Conservation (phyloP, 2,113 vertebrate genomes). For the Anolis carolinensis region DNA sequence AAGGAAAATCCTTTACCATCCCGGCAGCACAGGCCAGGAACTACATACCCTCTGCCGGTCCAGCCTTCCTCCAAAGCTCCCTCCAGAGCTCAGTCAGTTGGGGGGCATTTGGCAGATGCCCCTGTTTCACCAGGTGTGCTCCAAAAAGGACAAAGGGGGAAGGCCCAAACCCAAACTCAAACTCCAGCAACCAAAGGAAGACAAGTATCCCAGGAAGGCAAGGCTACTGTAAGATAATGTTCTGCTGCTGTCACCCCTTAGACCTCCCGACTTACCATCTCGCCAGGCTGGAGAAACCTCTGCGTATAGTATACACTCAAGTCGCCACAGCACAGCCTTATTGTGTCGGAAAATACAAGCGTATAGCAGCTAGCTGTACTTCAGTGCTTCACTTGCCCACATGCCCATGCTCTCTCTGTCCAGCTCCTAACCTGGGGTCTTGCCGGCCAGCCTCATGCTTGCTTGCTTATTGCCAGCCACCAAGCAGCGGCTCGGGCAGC, state of each 20-base stretch:
- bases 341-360: slow-evolving; percentile 67
- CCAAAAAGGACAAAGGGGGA: slow-evolving; percentile 79
- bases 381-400: slow-evolving; percentile 68
- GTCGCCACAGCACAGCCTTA: slow-evolving; percentile 78
- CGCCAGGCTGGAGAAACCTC: slow-evolving; percentile 61
- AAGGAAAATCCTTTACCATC: slow-evolving; percentile 89
- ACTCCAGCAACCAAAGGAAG: slow-evolving; percentile 81
- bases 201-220: slow-evolving; percentile 76
- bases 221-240: slow-evolving; percentile 87
- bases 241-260: slow-evolving; percentile 63
- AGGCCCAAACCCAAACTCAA: slow-evolving; percentile 76
- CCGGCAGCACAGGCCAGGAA: slow-evolving; percentile 74
- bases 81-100: slow-evolving; percentile 73
- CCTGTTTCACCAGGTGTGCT: slow-evolving; percentile 70
- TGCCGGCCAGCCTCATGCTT: slow-evolving; percentile 58
- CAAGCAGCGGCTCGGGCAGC: slow-evolving; percentile 56
- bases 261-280: slow-evolving; percentile 27
- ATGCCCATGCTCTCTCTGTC: slow-evolving; percentile 33
- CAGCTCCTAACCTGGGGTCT: slow-evolving; percentile 53
- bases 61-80: slow-evolving; percentile 74
- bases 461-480: slow-evolving; percentile 59
- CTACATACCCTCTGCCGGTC: slow-evolving; percentile 59
- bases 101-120: slow-evolving; percentile 73
- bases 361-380: slow-evolving; percentile 63
- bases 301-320: slow-evolving; percentile 70